phyloP scores from a whole-genome alignment of 2,113 vertebrate species.

The Dromiciops gliroides region DNA sequence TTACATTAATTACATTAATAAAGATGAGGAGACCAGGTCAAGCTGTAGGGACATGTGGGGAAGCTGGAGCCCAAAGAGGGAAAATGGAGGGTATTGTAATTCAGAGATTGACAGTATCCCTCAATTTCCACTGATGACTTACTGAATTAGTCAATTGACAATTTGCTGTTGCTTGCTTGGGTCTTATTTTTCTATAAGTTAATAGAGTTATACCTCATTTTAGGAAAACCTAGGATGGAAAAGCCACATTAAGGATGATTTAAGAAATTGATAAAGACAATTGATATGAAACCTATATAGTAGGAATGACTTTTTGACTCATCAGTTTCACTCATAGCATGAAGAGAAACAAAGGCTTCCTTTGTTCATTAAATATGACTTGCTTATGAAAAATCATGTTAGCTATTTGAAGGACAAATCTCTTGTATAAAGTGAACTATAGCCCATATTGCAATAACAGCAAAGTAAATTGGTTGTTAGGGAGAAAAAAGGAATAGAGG shows the following conservation, averaged over 20 bases:
- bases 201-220: conserved; percentile 46
- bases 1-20: no score
- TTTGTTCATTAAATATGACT: conserved; percentile 20
- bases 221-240: conserved; percentile 35
- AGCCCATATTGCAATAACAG: neutral
- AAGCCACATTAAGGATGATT: conserved; percentile 32
- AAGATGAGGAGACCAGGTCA: neutral
- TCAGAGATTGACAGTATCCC: conserved; percentile 54
- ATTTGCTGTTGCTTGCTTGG: conserved; percentile 50
- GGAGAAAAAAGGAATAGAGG: neutral
- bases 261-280: neutral
- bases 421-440: neutral
- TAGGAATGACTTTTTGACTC: neutral
- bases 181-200: conserved; percentile 55
- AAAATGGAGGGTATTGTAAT: conserved; percentile 52
- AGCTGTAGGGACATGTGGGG: neutral
- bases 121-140: conserved; percentile 52
- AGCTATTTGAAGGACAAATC: neutral
- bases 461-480: neutral
- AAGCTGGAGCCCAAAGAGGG: neutral
- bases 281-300: neutral
- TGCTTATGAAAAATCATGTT: conserved; percentile 33
- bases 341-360: neutral
- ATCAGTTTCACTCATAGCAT: neutral
- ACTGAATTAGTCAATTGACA: conserved; percentile 65